Evolutionary conservation across 2,113 vertebrate species (phyloP).

Genomic region (Pollachius pollachius): DNA sequence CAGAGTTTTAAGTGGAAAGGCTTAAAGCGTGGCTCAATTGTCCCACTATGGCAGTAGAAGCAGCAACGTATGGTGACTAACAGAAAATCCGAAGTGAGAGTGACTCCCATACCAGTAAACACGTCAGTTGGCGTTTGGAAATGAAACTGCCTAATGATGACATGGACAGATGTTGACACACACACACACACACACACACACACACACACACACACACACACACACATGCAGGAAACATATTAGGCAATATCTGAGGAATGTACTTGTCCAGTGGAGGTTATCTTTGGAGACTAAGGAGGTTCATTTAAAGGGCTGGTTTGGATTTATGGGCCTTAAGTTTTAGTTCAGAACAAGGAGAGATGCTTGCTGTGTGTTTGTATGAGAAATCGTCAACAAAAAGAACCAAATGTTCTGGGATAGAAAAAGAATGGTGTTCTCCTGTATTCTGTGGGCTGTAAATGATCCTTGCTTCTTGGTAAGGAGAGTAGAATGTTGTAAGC

Average conservation of each 20-base stretch:
- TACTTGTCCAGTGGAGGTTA: slow-evolving; percentile 37
- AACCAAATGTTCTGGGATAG: too few relatives aligned
- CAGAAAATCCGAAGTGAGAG: too few relatives aligned
- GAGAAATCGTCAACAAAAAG: too few relatives aligned
- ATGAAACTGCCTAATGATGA: slow-evolving; percentile 34
- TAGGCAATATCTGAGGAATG: slow-evolving; percentile 50
- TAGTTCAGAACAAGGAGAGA: background rate
- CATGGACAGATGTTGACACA: slow-evolving; percentile 50
- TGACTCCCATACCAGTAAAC: background rate
- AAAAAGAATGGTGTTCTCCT: too few relatives aligned
- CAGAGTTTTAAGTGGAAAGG: too few relatives aligned
- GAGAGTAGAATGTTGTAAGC: too few relatives aligned
- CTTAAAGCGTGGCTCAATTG: too few relatives aligned
- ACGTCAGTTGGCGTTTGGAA: slow-evolving; percentile 15
- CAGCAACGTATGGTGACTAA: too few relatives aligned
- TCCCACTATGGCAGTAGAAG: too few relatives aligned
- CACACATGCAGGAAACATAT: slow-evolving; percentile 27
- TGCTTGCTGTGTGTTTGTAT: slow-evolving; percentile 2
- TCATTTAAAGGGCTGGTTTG: background rate
- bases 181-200: background rate
- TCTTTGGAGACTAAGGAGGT: slow-evolving; percentile 39
- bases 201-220: slow-evolving; percentile 8
- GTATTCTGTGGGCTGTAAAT: too few relatives aligned
- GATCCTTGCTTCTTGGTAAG: too few relatives aligned
- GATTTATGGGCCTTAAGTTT: background rate